Evolutionary conservation across 2,888 invertebrate genomes (phyloP).

Genomic region (Dynastes grantii): DNA sequence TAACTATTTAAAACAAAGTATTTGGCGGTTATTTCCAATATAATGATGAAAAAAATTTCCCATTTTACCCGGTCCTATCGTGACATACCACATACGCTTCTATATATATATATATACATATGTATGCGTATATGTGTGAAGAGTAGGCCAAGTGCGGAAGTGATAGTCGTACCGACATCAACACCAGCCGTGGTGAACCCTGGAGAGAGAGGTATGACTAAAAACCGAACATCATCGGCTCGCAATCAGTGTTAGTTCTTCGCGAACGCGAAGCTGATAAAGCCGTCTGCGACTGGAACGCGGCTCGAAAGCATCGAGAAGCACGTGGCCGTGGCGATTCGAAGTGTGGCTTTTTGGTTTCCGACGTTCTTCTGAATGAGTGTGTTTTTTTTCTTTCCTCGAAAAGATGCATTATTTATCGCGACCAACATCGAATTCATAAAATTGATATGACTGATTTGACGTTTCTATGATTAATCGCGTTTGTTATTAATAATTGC

Average conservation of each 20-base stretch:
- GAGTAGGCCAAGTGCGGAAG: conserved; percentile 60
- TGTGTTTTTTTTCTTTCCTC: background rate
- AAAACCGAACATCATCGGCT: conserved; percentile 56
- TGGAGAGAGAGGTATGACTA: conserved; percentile 58
- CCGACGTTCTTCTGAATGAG: background rate
- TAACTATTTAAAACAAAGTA: too few species aligned
- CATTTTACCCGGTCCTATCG: too few species aligned
- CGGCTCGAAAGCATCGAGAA: background rate
- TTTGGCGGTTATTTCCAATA: too few species aligned
- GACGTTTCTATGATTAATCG: too few species aligned
- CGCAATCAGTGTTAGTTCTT: conserved; percentile 60
- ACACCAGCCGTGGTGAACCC: conserved; percentile 63
- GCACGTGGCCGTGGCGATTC: background rate
- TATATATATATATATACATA: too few species aligned
- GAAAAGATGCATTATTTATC: background rate
- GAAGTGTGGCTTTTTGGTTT: background rate
- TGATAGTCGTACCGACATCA: conserved; percentile 57
- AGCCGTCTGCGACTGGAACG: background rate
- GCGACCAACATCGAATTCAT: too few species aligned
- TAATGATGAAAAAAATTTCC: too few species aligned
- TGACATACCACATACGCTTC: too few species aligned
- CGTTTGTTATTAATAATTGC: too few species aligned
- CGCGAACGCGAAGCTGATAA: conserved; percentile 48
- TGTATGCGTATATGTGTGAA: conserved; percentile 14
- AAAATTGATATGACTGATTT: too few species aligned